These are phyloP conservation scores for Mythimna lalbum DNA, from an alignment of 2,888 invertebrate genomes.

Conservation along the genomic window DNA sequence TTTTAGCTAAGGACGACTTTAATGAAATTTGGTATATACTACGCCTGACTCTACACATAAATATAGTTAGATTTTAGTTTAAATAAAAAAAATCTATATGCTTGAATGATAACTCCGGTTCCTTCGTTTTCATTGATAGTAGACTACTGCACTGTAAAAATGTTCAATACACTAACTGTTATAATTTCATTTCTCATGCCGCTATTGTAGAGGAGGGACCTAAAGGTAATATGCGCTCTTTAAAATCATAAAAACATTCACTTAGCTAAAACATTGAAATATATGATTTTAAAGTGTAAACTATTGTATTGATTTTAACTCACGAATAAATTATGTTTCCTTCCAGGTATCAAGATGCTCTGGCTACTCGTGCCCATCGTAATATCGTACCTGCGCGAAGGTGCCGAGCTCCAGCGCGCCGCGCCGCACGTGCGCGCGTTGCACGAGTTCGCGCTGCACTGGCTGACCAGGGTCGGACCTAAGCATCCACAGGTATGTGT, in stretches of 20 bases:
- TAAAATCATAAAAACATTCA: background rate
- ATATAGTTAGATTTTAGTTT: too few relatives aligned
- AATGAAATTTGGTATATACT: too few relatives aligned
- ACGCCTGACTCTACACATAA: too few relatives aligned
- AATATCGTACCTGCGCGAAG: constrained; percentile 95
- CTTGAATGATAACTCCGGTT: background rate
- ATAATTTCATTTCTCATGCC: constrained; percentile 33
- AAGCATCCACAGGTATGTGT: constrained; percentile 95
- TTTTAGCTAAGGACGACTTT: background rate
- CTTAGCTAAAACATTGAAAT: too few relatives aligned
- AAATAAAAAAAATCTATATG: too few relatives aligned
- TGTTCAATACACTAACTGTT: constrained; percentile 39
- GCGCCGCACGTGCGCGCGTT: constrained; percentile 92
- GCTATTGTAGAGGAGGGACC: constrained; percentile 59
- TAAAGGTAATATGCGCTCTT: constrained; percentile 56
- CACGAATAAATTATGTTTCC: too few relatives aligned
- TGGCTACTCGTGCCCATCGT: constrained; percentile 97
- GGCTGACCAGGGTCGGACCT: constrained; percentile 97
- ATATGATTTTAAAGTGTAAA: too few relatives aligned
- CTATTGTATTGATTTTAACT: too few relatives aligned
- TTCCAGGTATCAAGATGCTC: constrained; percentile 93
- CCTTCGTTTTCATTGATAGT: background rate
- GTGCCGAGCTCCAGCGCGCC: constrained; percentile 87
- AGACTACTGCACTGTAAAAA: constrained; percentile 38
- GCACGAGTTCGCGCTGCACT: constrained; percentile 97